These are phyloP conservation scores for Myotis planiceps DNA, from an alignment of 2,797 vertebrate species.

Conservation along the genomic window DNA sequence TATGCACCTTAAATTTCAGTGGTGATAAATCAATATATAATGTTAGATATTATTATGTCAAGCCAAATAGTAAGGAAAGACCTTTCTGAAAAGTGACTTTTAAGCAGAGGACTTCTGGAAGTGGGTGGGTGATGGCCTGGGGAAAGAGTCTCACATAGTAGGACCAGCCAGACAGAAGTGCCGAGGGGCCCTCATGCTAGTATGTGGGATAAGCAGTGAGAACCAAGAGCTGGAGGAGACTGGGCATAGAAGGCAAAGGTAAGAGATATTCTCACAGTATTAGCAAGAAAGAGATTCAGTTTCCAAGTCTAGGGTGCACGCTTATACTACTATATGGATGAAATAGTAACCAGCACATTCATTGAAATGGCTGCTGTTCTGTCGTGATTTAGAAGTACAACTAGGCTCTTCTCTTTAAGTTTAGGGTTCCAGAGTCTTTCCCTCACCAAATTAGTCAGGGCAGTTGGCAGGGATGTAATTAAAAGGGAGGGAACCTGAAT, in stretches of 20 bases:
- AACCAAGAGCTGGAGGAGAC: neutral
- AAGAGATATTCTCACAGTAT: neutral
- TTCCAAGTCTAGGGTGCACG: neutral
- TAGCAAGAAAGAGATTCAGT: neutral
- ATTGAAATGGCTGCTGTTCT: neutral
- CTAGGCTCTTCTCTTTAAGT: neutral
- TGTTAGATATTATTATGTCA: neutral
- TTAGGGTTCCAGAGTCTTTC: neutral
- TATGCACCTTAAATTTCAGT: neutral
- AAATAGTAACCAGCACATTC: neutral
- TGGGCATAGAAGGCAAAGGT: neutral
- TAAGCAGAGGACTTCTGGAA: neutral
- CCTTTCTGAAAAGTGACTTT: neutral
- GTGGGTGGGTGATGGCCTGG: neutral
- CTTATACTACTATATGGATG: neutral
- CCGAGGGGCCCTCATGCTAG: neutral
- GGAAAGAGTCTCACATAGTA: neutral
- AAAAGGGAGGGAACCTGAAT: neutral
- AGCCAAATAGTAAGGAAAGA: neutral
- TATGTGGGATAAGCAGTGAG: neutral
- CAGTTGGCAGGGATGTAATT: neutral
- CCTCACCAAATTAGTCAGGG: neutral
- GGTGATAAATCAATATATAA: neutral
- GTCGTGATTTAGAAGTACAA: neutral
- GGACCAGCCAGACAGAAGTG: neutral